Evolutionary conservation across 1,140 invertebrate species (phyloP), one percentile per base, ranked within the genome.

Genomic region (Galendromus occidentalis): DNA sequence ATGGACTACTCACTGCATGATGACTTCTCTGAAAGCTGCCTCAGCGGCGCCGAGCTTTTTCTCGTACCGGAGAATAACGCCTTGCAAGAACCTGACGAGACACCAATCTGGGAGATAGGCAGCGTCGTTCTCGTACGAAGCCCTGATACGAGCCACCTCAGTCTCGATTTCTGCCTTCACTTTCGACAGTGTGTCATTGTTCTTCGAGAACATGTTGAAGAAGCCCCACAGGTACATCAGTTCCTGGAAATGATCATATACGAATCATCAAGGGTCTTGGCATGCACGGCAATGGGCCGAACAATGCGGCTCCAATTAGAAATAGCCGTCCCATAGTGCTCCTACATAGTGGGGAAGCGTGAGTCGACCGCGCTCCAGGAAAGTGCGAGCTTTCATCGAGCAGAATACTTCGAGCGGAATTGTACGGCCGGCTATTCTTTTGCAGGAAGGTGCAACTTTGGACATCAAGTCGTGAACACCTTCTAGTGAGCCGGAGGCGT

Each of bases 171-270:
- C 51, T 20, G 2, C 12, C 14, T 59, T 29, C 12, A 33, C 51
- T 4, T 59, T 59, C 51, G 25, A 29, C 1, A 59, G 51, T 17
- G 51, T 59, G 22, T 59, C 51, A 22, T 25, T 59, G 51, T 59
- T 59, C 22, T 59, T 59, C 12, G 51, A 59, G 20, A 59, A 59
- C 51, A 59, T 59, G 51, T 59, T 59, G 51, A 59, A 59, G 51
- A 29, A 33, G 2, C 51, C 51, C 51, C 51, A 59, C n/a, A 59
- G 14, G 22, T 59, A 59, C 51, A 59, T 59, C 2, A 59, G 51
- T 22, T 59, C 51, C 51, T 59, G 22, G 1, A 59, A 39, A 39
- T 39, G 33, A 6, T 39, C 33, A 39, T 6, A 39, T 9, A 39
- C 33, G 9, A 6, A 6, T 9, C 33, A 39, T 39, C 9, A 39